Base-by-base conservation (phyloP, 2,888 invertebrate species). In the Brenthis ino region DNA sequence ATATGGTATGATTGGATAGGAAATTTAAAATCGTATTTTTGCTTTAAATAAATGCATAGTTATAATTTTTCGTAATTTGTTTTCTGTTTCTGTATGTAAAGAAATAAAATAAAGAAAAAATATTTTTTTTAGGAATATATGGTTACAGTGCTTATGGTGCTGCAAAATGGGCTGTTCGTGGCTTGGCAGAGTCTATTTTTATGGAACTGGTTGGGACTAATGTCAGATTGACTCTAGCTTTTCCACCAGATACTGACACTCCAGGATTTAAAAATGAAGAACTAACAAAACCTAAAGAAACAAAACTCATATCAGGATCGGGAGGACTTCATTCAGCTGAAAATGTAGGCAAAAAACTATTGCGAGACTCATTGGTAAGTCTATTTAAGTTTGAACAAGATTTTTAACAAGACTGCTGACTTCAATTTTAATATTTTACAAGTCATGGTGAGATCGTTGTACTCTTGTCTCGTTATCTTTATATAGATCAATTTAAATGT, bases 171-270 rank as follows among this genome's bases (percentile, higher is more conserved):
- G 99, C 99, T 0, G 91, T 99, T 1, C 94, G 98, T 70, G 99
- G 99, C 0, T 93, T 99, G 77, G 99, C 99, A 12, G 99, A 99
- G 87, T 95, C 97, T 33, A 91, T 99, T n/a, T 95, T 96, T 56
- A 99, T 98, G 98, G 99, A 99, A 93, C 94, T 98, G 54, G 94
- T 95, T 53, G 96, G 97, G 1, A 96, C 96, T 77, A 96, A 96
- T 70, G 94, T 99, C 0, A 94, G 95, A 14, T 95, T 99, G 0
- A 99, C 98, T 2, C 82, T 99, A 24, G 95, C 97, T 1, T 94
- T 97, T 77, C 99, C 99, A 3, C 97, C 99, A 0, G 99, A 99
- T 82, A 99, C 99, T 0, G 98, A 99, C 80, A 99, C 99, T 0
- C 99, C 99, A 14, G 99, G 99, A 16, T 98, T 97, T 86, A 95